Evolutionary conservation across 2,113 vertebrate genomes (phyloP), one percentile per base, ranked within the genome.

Genomic region (Orcinus orca): DNA sequence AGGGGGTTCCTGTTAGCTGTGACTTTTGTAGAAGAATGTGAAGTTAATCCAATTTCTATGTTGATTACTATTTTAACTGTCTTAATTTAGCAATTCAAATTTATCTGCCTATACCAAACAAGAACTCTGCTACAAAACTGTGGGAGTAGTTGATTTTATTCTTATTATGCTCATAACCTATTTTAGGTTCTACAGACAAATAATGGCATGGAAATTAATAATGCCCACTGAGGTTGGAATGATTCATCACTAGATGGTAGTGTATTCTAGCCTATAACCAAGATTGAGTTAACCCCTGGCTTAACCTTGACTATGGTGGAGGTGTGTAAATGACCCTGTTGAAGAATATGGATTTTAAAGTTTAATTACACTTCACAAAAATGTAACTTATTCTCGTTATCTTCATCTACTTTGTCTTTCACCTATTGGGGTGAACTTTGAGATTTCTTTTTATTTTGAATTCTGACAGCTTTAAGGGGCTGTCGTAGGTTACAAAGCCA

Each of bases 71-170:
- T 88, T 86, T 97, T 95, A 95, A 90, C 90, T 96, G 65, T 94
- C 50, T 73, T 95, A 97, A 97, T 97, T 97, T 94, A 94, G 81
- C 95, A 91, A 87, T 95, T 97, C 91, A 97, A n/a, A 96, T 97
- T 91, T 97, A 94, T 96, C 85, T 96, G 85, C 65, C 93, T 95
- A 7, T 97, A 91, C 74, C 36, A 89, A 97, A 94, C 20, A 73
- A 79, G 87, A 97, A 73, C 71, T 92, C 44, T 65, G 81, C 33
- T 91, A 68, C 55, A 93, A 94, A 97, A 96, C 62, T 63, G 38
- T 79, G 81, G 70, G 90, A 29, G 58, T 87, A 86, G 63, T 93
- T 97, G 88, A 94, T 96, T 97, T 87, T 90, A 90, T 95, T 88
- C 77, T 91, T 73, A 71, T 50, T 96, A 17, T 68, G 76, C 65